A percentile compares a stretch with the other conserved stretches of the same genome.
Conservation (phyloP, 2,888 invertebrate species). For the Synergus gifuensis region DNA sequence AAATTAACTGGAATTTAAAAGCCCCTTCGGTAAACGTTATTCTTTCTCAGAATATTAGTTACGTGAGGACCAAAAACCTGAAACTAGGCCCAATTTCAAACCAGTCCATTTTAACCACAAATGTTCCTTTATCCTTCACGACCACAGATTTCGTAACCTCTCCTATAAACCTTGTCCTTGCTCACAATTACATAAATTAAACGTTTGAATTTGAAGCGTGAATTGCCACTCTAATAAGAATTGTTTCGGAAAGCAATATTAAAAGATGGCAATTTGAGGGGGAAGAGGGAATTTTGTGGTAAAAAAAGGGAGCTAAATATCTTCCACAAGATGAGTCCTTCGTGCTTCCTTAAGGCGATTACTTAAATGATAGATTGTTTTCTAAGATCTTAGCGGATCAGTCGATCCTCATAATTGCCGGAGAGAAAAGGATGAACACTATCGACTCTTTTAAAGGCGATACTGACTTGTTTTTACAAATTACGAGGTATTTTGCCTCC, state of each 20-base stretch:
- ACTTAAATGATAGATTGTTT: conserved; percentile 44
- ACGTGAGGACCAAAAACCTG: background rate
- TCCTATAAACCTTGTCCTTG: conserved; percentile 3
- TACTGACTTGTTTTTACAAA: conserved; percentile 14
- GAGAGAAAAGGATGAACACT: background rate
- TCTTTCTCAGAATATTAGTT: background rate
- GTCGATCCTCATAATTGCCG: conserved; percentile 33
- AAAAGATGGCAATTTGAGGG: conserved; percentile 28
- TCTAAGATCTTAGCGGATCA: conserved; percentile 39
- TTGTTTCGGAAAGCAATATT: background rate
- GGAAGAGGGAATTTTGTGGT: background rate
- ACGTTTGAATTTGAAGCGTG: background rate
- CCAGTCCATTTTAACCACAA: background rate
- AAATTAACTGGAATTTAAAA: background rate
- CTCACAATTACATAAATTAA: conserved; percentile 34
- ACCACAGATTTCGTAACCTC: background rate
- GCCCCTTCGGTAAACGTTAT: background rate
- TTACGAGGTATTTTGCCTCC: background rate
- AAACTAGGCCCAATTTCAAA: background rate
- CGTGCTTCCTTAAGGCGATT: conserved; percentile 47
- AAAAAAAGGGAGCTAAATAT: conserved; percentile 28
- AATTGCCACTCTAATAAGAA: conserved; percentile 4
- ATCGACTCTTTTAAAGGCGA: conserved; percentile 1
- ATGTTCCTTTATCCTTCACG: background rate
- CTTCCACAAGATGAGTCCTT: conserved; percentile 41